These are phyloP conservation scores for Hycleus cichorii DNA, from an alignment of 1,140 invertebrate genomes.

Conservation along the genomic window DNA sequence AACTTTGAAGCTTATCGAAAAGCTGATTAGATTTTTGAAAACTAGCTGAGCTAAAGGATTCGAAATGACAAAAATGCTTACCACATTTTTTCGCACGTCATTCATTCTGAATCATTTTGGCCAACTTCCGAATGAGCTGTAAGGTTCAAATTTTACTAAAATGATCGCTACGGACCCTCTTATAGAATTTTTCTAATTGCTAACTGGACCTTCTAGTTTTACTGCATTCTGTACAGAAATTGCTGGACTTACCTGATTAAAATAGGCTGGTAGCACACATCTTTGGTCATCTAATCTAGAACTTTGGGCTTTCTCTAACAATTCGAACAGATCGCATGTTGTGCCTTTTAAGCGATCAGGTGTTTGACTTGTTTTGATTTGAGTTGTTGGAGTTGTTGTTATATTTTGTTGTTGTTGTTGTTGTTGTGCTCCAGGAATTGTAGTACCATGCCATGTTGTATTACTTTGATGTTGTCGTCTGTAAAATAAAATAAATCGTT, in stretches of 20 bases:
- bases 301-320: constrained; percentile 85
- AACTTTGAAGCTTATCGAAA: no score
- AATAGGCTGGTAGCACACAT: constrained; percentile 82
- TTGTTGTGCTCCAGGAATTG: constrained; percentile 37
- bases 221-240: no score
- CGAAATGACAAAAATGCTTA: no score
- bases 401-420: constrained; percentile 9
- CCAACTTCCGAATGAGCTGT: no score
- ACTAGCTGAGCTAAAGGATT: no score
- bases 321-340: constrained; percentile 78
- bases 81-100: no score
- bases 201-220: no score
- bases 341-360: constrained; percentile 53
- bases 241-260: constrained; percentile 62
- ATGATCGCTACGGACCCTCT: no score
- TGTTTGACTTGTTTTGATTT: constrained; percentile 22
- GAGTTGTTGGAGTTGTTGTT: constrained; percentile 7
- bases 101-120: no score
- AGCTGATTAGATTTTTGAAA: no score
- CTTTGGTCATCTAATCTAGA: constrained; percentile 90
- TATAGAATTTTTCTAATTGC: no score
- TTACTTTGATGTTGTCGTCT: constrained; percentile 46
- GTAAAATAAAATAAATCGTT: constrained; percentile 11
- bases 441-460: constrained; percentile 42
- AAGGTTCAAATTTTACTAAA: neutral